A percentile compares a stretch with the other conserved stretches of the same genome.
Evolutionary conservation across 2,113 vertebrate species (phyloP).

Genomic region (Gymnobelideus leadbeateri): DNA sequence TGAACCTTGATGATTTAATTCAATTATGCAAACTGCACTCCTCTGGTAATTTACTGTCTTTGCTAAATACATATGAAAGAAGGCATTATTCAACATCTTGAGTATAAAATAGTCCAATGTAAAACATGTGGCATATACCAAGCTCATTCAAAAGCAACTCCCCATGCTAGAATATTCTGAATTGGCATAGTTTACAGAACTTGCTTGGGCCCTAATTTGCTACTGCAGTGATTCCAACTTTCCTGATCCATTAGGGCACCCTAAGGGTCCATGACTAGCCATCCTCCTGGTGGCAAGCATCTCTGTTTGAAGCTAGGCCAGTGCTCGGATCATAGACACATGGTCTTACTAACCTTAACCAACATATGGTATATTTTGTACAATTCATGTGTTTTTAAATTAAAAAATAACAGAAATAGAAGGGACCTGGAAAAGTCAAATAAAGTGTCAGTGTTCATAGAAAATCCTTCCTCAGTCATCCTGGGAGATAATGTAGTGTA

Average conservation of each 20-base stretch:
- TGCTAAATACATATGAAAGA: constrained; percentile 4
- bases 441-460: not conserved
- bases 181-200: not conserved
- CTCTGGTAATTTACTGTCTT: not conserved
- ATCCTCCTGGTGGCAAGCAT: not conserved
- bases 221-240: not conserved
- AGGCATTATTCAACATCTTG: not conserved
- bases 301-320: not conserved
- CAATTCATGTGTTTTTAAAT: not conserved
- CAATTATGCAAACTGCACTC: constrained; percentile 3
- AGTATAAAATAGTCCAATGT: constrained; percentile 4
- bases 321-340: not conserved
- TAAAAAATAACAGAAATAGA: not conserved
- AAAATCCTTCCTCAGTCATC: not conserved
- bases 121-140: not conserved
- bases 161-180: not conserved
- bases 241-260: not conserved
- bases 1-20: constrained; percentile 8
- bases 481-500: not conserved
- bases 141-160: not conserved
- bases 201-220: not conserved
- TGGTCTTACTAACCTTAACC: not conserved
- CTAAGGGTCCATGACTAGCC: not conserved
- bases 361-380: not conserved
- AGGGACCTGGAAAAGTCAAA: not conserved